These are phyloP conservation scores for Anableps anableps DNA, from an alignment of 2,797 vertebrate genomes.

Conservation along the genomic window DNA sequence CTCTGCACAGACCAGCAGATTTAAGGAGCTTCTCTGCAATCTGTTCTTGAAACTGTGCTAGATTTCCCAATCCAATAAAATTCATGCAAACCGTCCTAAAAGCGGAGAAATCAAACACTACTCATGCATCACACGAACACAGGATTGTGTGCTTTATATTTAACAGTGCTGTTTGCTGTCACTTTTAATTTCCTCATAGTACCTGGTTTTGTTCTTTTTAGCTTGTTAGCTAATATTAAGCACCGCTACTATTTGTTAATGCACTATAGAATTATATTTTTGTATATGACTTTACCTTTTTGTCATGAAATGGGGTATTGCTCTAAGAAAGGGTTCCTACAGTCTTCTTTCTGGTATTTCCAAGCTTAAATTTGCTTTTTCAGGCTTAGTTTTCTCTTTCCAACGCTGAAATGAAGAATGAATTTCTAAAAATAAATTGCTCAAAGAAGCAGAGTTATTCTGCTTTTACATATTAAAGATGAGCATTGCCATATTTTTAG, in stretches of 20 bases:
- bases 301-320: constrained; percentile 40
- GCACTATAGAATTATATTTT: constrained; percentile 84
- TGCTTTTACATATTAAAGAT: constrained; percentile 1
- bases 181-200: constrained; percentile 28
- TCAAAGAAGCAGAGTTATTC: neutral
- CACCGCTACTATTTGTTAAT: constrained; percentile 68
- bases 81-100: neutral
- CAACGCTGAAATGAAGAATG: neutral
- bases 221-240: constrained; percentile 57
- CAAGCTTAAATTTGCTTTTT: neutral
- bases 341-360: neutral
- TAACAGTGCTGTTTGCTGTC: neutral
- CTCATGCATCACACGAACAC: constrained; percentile 15
- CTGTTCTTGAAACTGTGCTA: neutral
- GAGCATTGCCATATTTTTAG: neutral
- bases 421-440: neutral
- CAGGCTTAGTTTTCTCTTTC: neutral
- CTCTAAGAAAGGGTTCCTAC: neutral
- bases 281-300: constrained; percentile 75
- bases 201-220: constrained; percentile 25
- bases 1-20: constrained; percentile 2
- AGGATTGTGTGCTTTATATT: neutral
- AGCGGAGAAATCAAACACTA: constrained; percentile 18
- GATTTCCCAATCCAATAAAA: neutral
- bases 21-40: constrained; percentile 12